phyloP scores from a whole-genome alignment of 1,140 invertebrate species.

The Drosophila lowei region DNA sequence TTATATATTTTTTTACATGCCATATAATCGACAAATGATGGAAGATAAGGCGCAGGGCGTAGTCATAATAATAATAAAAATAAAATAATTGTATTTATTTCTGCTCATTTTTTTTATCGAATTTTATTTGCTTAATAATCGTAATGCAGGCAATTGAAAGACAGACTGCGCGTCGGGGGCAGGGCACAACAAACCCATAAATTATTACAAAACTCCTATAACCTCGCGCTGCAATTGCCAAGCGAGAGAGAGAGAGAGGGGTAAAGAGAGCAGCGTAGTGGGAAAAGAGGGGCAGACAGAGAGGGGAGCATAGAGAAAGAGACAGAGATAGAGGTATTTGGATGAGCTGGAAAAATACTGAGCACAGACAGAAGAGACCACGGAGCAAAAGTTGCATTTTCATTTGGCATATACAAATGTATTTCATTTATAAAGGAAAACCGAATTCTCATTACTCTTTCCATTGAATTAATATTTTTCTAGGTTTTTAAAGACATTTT shows the following conservation, averaged over 20 bases:
- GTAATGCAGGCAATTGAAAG: constrained; percentile 29
- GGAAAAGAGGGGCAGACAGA: neutral
- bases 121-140: constrained; percentile 5
- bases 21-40: constrained; percentile 3
- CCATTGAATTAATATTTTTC: no score
- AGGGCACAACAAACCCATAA: constrained; percentile 50
- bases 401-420: constrained; percentile 15
- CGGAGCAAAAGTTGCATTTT: constrained; percentile 40
- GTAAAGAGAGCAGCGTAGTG: constrained; percentile 15
- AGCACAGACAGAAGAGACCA: neutral
- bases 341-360: neutral
- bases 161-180: neutral
- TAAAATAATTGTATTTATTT: constrained; percentile 10
- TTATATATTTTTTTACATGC: constrained; percentile 21
- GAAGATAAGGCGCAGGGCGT: neutral
- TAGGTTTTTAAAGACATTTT: no score
- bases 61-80: constrained; percentile 3
- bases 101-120: no score
- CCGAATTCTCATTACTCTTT: no score
- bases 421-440: neutral
- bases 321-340: constrained; percentile 13
- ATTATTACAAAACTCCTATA: constrained; percentile 58
- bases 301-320: neutral
- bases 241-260: constrained; percentile 26
- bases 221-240: constrained; percentile 60